Conservation (phyloP, 2,888 invertebrate genomes). For the Girardia tigrina region DNA sequence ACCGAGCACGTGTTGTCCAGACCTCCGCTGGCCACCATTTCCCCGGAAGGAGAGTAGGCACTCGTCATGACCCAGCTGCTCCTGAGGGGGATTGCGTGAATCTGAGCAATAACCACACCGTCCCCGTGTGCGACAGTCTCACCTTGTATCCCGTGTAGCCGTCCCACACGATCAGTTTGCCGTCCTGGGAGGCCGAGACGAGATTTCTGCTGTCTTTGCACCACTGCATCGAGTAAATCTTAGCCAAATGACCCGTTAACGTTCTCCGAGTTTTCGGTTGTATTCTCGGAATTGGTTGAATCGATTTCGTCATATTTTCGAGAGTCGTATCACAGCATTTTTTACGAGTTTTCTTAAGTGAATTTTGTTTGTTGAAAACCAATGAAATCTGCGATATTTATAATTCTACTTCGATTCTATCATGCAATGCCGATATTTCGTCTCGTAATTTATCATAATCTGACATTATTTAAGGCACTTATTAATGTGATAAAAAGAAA, state of each 20-base stretch:
- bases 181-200: slow-evolving; percentile 98
- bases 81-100: background rate
- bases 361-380: background rate
- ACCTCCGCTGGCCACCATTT: background rate
- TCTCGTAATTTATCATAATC: background rate
- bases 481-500: background rate
- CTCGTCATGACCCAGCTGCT: background rate
- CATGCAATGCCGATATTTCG: background rate
- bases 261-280: slow-evolving; percentile 99
- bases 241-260: slow-evolving; percentile 93
- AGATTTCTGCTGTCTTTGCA: slow-evolving; percentile 87
- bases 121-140: background rate
- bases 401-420: background rate
- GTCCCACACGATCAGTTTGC: slow-evolving; percentile 56
- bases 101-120: background rate
- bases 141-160: slow-evolving; percentile 29
- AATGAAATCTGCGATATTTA: no score
- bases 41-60: background rate
- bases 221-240: slow-evolving; percentile 99
- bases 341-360: background rate
- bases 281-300: slow-evolving; percentile 96
- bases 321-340: background rate
- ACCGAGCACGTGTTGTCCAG: background rate
- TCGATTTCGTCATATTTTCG: slow-evolving; percentile 40
- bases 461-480: background rate